phyloP scores from a whole-genome alignment of 2,797 vertebrate genomes.

The Dendrocincla fuliginosa region DNA sequence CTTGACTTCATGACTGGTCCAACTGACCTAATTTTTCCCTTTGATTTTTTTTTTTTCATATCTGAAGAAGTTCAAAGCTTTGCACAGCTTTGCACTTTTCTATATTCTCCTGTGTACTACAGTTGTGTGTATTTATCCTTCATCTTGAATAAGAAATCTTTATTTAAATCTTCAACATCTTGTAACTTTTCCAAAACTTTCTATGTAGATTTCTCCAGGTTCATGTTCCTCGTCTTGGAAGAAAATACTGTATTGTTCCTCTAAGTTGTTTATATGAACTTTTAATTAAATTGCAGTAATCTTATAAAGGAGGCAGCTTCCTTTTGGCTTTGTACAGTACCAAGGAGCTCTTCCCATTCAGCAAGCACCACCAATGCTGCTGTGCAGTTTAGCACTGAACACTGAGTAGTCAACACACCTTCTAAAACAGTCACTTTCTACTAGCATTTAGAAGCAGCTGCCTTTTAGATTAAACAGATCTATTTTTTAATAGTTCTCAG shows the following conservation, averaged over 20 bases:
- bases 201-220: background rate
- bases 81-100: background rate
- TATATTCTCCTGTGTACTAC: background rate
- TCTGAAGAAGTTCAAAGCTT: background rate
- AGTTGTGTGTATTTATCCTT: background rate
- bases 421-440: background rate
- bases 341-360: background rate
- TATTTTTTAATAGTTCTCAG: slow-evolving; percentile 26
- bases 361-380: background rate
- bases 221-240: background rate
- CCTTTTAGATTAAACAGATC: slow-evolving; percentile 21
- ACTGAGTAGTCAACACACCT: background rate
- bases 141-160: background rate
- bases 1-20: background rate
- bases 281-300: background rate
- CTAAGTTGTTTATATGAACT: background rate
- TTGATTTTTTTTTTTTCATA: background rate
- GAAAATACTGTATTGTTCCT: background rate
- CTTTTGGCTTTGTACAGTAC: background rate
- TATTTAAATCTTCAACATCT: background rate
- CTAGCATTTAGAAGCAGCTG: background rate
- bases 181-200: background rate
- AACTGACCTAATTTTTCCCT: background rate
- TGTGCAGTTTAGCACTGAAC: background rate
- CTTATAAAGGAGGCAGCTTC: background rate